Conservation (phyloP, 2,797 vertebrate genomes). For the Siniperca scherzeri region DNA sequence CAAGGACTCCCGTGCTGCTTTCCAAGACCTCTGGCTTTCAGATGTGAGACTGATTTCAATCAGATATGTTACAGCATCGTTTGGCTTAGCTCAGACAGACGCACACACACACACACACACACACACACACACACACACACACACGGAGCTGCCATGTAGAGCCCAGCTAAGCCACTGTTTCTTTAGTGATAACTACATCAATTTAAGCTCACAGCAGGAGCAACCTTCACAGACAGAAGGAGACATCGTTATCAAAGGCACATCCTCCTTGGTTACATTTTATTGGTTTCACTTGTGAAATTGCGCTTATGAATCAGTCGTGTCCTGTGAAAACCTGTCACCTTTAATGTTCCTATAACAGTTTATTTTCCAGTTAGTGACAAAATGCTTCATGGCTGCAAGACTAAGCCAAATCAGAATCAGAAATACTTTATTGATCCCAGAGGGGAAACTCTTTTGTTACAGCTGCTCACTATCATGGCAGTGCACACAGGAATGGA, state of each 20-base stretch:
- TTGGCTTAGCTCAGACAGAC: conserved; percentile 33
- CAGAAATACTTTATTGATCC: no score
- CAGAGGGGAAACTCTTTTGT: no score
- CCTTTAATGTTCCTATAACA: conserved; percentile 33
- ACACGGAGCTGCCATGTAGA: conserved; percentile 15
- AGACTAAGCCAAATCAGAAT: neutral
- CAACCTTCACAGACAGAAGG: conserved; percentile 51
- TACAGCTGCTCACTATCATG: no score
- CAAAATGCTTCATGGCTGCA: conserved; percentile 1
- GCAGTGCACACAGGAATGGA: no score
- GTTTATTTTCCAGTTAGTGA: conserved; percentile 1
- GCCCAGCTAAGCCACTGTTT: conserved; percentile 54
- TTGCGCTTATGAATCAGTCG: conserved; percentile 25
- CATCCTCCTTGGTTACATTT: conserved; percentile 19
- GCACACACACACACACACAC: conserved; percentile 19
- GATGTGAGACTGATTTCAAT: conserved; percentile 58
- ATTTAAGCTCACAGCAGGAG: conserved; percentile 65
- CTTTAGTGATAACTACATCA: conserved; percentile 64
- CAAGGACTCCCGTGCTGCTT: conserved; percentile 40
- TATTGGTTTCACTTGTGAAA: conserved; percentile 36
- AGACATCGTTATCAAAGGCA: conserved; percentile 41
- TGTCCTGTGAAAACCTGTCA: conserved; percentile 24
- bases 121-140: conserved; percentile 23
- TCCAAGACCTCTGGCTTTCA: conserved; percentile 53
- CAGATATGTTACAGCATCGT: conserved; percentile 60